These are phyloP conservation scores for Tholera decimalis DNA, from an alignment of 2,888 invertebrate species.

Conservation along the genomic window DNA sequence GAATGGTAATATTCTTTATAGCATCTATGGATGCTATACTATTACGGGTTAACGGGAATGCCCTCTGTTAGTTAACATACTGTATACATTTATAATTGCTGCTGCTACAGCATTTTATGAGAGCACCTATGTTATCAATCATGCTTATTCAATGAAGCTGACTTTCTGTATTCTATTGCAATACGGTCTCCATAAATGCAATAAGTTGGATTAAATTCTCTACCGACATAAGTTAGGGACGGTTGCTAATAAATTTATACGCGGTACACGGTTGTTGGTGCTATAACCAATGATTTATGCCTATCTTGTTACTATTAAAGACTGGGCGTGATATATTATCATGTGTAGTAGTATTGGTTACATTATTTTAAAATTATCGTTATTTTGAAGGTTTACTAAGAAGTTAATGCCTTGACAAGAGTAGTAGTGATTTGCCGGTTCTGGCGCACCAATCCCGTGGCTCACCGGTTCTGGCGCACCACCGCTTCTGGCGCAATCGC, in stretches of 20 bases:
- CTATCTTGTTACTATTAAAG: conserved; percentile 65
- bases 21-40: too few relatives aligned
- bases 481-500: too few relatives aligned
- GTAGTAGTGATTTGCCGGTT: too few relatives aligned
- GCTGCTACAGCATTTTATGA: too few relatives aligned
- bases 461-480: too few relatives aligned
- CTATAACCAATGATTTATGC: conserved; percentile 67
- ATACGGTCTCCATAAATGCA: conserved; percentile 65
- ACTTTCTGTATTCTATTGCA: neutral
- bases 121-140: too few relatives aligned
- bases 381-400: neutral
- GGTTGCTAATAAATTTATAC: conserved; percentile 71
- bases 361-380: neutral
- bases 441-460: too few relatives aligned
- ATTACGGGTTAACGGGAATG: too few relatives aligned
- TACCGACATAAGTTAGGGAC: conserved; percentile 65
- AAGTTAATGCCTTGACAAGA: neutral
- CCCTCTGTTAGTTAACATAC: too few relatives aligned
- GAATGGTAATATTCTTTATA: too few relatives aligned
- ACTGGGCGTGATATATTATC: conserved; percentile 56
- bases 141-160: accelerated
- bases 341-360: conserved; percentile 15
- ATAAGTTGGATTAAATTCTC: conserved; percentile 76
- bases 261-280: conserved; percentile 60
- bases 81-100: too few relatives aligned